Evolutionary conservation across 2,888 invertebrate genomes (phyloP), one percentile per base, ranked within the genome.

Genomic region (Perdita meconis): DNA sequence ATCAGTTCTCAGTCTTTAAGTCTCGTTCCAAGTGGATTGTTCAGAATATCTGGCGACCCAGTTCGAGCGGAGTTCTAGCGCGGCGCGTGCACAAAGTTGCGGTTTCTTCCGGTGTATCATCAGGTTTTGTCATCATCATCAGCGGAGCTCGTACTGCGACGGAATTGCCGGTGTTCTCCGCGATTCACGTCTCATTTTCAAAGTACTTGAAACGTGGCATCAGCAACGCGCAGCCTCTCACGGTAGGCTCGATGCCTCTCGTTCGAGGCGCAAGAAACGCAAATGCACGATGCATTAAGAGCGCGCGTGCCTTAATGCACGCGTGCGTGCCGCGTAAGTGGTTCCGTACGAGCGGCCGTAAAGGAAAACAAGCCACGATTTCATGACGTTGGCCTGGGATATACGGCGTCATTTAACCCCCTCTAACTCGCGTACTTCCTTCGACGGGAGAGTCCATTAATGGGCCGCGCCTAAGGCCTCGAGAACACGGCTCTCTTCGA

Each of bases 341-440:
- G 74, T 78, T 75, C 56, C 66, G 50, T 72, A 78, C 74, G 55
- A 59, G 68, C 71, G 53, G 42, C 64, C 34, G 60, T 81, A 78
- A 79, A 82, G 66, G 82, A 82, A 82, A 82, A 82, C 82, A 82
- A 81, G 82, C 65, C 72, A 63, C 73, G 76, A 79, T 82, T 79
- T 82, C 79, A 79, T 74, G 82, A 82, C 76, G 82, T 55, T 73
- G 77, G n/a, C n/a, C 74, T 53, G 57, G 69, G 76, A 68, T 82
- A 81, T 79, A 79, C 76, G 73, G 78, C 76, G 70, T 82, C 82
- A 55, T 82, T 82, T 82, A 82, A 79, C 75, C 76, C 30, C 82
- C 67, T 64, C 72, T 68, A 81, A 78, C 78, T 77, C 75, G 67
- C 70, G 80, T 66, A 66, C 72, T 72, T 80, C 75, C 67, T 68